Conservation (phyloP, 2,113 vertebrate genomes). For the Gymnobelideus leadbeateri region DNA sequence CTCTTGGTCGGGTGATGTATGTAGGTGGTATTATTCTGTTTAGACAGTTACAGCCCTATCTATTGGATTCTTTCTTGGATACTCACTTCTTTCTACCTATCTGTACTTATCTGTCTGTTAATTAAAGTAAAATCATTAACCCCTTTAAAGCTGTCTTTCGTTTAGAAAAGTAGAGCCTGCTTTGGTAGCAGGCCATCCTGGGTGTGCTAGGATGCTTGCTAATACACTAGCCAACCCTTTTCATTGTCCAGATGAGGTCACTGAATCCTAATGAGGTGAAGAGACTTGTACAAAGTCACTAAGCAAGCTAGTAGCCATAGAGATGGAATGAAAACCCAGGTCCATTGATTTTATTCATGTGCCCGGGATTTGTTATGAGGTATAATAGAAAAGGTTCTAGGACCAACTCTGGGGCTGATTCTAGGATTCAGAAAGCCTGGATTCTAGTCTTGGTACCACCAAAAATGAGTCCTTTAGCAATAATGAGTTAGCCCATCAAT, state of each 20-base stretch:
- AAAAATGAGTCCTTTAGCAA: not conserved
- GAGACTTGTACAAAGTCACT: not conserved
- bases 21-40: too few relatives aligned
- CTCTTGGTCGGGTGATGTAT: too few relatives aligned
- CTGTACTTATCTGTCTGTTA: too few relatives aligned
- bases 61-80: too few relatives aligned
- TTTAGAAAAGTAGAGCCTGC: too few relatives aligned
- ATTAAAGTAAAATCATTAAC: too few relatives aligned
- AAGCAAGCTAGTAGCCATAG: not conserved
- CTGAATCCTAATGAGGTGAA: not conserved
- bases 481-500: not conserved
- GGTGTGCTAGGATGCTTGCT: too few relatives aligned
- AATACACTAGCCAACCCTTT: not conserved
- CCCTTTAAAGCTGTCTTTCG: too few relatives aligned
- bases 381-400: not conserved
- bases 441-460: not conserved
- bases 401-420: not conserved
- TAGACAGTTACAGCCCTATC: too few relatives aligned
- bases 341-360: not conserved
- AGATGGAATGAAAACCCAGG: not conserved
- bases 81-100: too few relatives aligned
- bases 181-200: too few relatives aligned
- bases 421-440: not conserved
- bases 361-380: not conserved
- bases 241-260: not conserved